Base-by-base conservation (phyloP, 1,140 invertebrate genomes). In the Drosophila parvula region DNA sequence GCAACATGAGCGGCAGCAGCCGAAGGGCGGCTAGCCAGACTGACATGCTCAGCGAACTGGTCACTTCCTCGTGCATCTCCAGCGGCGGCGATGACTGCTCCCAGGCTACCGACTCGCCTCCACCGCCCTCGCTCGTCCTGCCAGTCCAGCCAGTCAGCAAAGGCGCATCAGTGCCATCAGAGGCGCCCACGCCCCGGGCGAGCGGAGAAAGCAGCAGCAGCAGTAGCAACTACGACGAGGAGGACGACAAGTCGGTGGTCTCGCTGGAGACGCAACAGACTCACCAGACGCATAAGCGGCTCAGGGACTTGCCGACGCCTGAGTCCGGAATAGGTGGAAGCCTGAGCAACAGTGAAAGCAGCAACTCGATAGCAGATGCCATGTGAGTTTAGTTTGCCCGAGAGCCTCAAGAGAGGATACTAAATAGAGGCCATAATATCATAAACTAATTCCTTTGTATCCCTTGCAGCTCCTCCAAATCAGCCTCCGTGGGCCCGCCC, bases 281-380 rank as follows among this genome's bases (percentile, higher is more conserved):
- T 16, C 80, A 89, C 65, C 53, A 38, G 45, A 81, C 84, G 16
- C 80, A 89, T 63, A 89, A 89, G 55, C 85, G 80, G 5, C 60
- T 91, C 2, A 51, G 74, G n/a, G 73, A 86, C 57, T 59, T 86
- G 48, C 70, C 81, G 14, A 91, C 90, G 5, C 85, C 85, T n/a
- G 90, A 91, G 45, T 91, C 90, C 0, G 90, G 90, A 7, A 91
- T 91, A 36, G 90, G 90, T 8, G 90, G 90, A 62, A 91, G 90
- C 61, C 73, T 91, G 11, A 91, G 90, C 57, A 91, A 91, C 48
- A 91, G 85, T 30, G 90, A 91, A 60, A 91, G 90, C 71, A 85
- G 85, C 73, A 85, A 82, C 34, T 82, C 81, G 18, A 90, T 90
- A 22, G 82, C 67, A 7, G 85, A 85, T 63, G 85, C 81, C 62